phyloP scores from a whole-genome alignment of 2,888 invertebrate species.

The Nysson spinosus region DNA sequence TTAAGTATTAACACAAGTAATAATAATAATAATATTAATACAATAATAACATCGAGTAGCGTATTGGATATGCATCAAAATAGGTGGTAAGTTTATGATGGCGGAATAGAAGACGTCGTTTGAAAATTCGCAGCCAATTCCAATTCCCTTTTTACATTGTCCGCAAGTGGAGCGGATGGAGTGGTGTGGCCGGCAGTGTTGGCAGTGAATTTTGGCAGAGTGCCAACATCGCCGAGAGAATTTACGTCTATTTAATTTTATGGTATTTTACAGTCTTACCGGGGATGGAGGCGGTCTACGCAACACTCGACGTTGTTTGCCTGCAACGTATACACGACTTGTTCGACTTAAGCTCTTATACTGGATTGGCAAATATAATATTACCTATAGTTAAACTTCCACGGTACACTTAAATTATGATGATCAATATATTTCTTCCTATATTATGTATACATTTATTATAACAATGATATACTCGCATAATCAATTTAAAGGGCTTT shows the following conservation, averaged over 20 bases:
- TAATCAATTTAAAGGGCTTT: too few species aligned
- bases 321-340: neutral
- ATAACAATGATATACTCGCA: too few species aligned
- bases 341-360: too few species aligned
- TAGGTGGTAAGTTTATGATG: conserved; percentile 46
- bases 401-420: too few species aligned
- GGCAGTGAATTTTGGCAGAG: conserved; percentile 54
- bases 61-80: neutral
- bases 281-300: conserved; percentile 39
- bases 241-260: conserved; percentile 64
- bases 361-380: too few species aligned
- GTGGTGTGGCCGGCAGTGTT: conserved; percentile 45
- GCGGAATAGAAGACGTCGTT: conserved; percentile 36
- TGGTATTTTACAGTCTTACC: conserved; percentile 57
- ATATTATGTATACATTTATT: too few species aligned
- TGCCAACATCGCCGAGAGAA: conserved; percentile 51
- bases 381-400: too few species aligned
- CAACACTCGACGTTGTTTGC: conserved; percentile 25
- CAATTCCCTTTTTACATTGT: conserved; percentile 49
- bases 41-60: neutral
- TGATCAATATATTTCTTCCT: too few species aligned
- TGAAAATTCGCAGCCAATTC: conserved; percentile 59
- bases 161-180: conserved; percentile 40
- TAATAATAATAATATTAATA: too few species aligned
- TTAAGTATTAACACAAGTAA: too few species aligned